phyloP scores from a whole-genome alignment of 2,797 vertebrate species.

The Kryptopterus vitreolus region DNA sequence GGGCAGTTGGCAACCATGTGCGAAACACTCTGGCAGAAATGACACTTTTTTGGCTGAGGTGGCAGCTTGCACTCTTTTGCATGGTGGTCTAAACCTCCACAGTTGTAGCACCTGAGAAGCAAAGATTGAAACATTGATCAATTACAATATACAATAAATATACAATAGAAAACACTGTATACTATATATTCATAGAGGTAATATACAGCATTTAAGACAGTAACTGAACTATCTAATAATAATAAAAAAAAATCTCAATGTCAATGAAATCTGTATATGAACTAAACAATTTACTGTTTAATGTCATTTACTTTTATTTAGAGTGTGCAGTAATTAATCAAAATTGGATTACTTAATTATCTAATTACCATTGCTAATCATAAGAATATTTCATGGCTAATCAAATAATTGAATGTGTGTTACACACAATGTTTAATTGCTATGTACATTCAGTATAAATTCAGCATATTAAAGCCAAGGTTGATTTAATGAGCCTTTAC shows the following conservation, averaged over 20 bases:
- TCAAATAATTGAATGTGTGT: no score
- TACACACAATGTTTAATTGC: not conserved
- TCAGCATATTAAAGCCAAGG: not conserved
- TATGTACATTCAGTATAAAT: not conserved
- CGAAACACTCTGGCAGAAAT: slow-evolving; percentile 94
- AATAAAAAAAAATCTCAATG: no score
- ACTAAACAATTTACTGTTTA: not conserved
- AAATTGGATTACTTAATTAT: not conserved
- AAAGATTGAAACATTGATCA: slow-evolving; percentile 9
- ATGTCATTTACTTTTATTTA: not conserved
- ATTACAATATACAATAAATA: not conserved
- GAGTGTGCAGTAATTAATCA: not conserved
- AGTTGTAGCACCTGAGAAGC: slow-evolving; percentile 89
- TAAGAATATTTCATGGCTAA: not conserved
- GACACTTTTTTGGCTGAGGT: slow-evolving; percentile 96
- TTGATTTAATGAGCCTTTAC: not conserved
- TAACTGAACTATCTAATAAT: no score
- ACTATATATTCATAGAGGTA: not conserved
- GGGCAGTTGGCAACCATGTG: slow-evolving; percentile 98
- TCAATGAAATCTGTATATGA: not conserved
- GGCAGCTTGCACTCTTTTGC: slow-evolving; percentile 98
- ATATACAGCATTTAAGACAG: not conserved
- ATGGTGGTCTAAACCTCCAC: slow-evolving; percentile 93
- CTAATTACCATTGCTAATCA: not conserved
- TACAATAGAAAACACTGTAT: not conserved